phyloP scores from a whole-genome alignment of 2,888 invertebrate genomes.

The Lasioglossum vierecki region DNA sequence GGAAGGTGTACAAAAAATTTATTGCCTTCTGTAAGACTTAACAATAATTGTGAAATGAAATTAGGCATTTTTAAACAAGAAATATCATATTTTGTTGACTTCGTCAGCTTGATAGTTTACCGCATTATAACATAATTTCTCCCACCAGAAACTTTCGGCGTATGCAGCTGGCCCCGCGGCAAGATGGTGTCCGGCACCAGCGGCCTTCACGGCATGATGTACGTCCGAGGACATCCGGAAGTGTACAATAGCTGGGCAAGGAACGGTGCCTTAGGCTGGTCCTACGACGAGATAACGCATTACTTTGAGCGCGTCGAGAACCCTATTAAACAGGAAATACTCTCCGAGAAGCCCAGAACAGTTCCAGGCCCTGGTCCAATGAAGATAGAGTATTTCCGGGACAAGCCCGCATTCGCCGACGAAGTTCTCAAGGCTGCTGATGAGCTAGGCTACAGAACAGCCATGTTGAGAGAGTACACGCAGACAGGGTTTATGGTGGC shows the following conservation, averaged over 20 bases:
- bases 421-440: conserved; percentile 77
- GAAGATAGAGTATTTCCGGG: conserved; percentile 78
- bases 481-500: conserved; percentile 84
- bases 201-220: conserved; percentile 88
- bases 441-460: conserved; percentile 82
- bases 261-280: conserved; percentile 86
- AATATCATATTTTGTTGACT: background rate
- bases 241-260: conserved; percentile 86
- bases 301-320: conserved; percentile 86
- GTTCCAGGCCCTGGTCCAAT: conserved; percentile 73
- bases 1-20: conserved; percentile 55
- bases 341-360: conserved; percentile 66
- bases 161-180: conserved; percentile 85
- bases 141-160: conserved; percentile 75
- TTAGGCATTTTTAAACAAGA: too few species aligned
- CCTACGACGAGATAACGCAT: conserved; percentile 84
- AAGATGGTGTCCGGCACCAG: conserved; percentile 87
- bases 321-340: conserved; percentile 70
- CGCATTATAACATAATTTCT: background rate
- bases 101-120: background rate
- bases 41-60: too few species aligned
- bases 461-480: conserved; percentile 72
- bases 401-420: conserved; percentile 77
- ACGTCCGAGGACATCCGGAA: conserved; percentile 86
- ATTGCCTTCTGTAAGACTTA: conserved; percentile 53